A percentile compares a stretch with the other conserved stretches of the same genome.
Evolutionary conservation across 2,797 vertebrate genomes (phyloP).

Genomic region (Clarias platycephalus): DNA sequence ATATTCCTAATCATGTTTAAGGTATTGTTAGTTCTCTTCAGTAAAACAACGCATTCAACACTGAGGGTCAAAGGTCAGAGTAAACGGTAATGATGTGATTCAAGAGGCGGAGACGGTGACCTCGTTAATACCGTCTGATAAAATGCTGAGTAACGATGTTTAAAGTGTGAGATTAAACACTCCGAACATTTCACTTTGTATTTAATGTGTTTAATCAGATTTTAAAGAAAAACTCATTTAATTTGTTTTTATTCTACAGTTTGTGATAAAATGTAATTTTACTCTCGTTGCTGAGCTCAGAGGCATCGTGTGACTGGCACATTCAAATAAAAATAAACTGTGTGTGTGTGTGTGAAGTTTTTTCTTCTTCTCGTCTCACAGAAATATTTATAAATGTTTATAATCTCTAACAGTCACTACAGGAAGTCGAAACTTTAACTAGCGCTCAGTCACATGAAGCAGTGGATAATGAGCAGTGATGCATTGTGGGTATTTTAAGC

Average conservation of each 20-base stretch:
- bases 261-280: not conserved
- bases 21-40: not conserved
- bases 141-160: not conserved
- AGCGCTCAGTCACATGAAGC: not conserved
- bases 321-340: not conserved
- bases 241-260: not conserved
- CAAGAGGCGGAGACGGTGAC: not conserved
- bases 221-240: not conserved
- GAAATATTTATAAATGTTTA: not conserved
- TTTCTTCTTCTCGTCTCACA: not conserved
- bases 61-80: not conserved
- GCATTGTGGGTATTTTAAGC: conserved; percentile 19
- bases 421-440: not conserved
- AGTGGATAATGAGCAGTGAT: not conserved
- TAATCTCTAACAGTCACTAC: not conserved
- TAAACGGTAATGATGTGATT: too few relatives aligned
- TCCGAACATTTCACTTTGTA: not conserved
- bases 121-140: not conserved
- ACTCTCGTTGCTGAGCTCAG: not conserved
- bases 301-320: not conserved
- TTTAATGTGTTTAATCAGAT: not conserved
- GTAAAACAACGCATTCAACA: not conserved
- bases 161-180: not conserved
- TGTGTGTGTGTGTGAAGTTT: too few relatives aligned
- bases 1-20: not conserved